Evolutionary conservation across 2,888 invertebrate genomes (phyloP), one percentile per base, ranked within the genome.

Genomic region (Torymus texanus): DNA sequence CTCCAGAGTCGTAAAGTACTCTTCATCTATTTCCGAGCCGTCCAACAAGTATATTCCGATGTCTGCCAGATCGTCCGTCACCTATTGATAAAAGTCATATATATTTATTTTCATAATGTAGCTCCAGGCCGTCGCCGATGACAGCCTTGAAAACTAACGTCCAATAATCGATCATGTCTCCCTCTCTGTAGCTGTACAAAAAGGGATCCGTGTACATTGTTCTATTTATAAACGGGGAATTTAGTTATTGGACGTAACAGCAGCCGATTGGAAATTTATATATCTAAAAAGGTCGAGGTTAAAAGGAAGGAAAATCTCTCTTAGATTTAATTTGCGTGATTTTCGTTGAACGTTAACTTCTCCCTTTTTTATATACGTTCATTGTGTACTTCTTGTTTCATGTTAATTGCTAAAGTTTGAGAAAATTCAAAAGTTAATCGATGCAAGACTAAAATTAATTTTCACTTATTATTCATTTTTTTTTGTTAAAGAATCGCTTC

Each of bases 1-100:
- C 68, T 95, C 94, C 74, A 97, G 87, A 0, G 95, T 95, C 82
- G 91, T 90, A 85, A 96, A 94, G 88, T 96, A 97, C 53, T 95
- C 95, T 84, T 96, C 95, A 84, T 94, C 95, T 66, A 90, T 86
- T 81, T 88, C 84, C 12, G 89, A 89, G 66, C 90, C 90, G 82
- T 90, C 90, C 58, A 88, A 71, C 18, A 90, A 84, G 73, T 86
- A 90, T 73, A 90, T 83, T 68, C 86, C 86, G 41, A 90, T 84
- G 78, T 76, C 73, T 11, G 78, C 75, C 68, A 80, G 58, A 51
- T 83, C 82, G 14, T 81, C 83, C 8, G 84, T 84, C 14, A 88
- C 81, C 88, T 88, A 75, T 11, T 79, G 29, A 55, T 24, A 29
- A 21, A 63, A 55, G 8, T 8, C 41, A 41, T 41, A 11, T 10